Percentiles rank a stretch among this genome's conserved stretches.
Evolutionary conservation across 2,797 vertebrate genomes (phyloP).

Genomic region (Squalus acanthias): DNA sequence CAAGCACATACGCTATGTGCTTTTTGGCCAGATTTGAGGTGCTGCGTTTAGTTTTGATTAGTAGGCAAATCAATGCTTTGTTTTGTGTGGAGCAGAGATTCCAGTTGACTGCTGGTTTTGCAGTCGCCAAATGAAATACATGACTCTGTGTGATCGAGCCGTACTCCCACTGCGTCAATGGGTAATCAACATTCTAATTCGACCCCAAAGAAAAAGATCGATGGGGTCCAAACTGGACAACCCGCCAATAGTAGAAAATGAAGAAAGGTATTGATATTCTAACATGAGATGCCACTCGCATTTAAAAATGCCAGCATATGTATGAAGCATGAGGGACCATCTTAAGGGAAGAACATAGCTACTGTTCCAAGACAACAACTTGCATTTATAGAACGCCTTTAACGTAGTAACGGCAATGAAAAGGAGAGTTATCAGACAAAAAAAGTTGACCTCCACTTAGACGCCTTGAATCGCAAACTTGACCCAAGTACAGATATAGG

Average conservation of each 20-base stretch:
- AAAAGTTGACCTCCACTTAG: background rate
- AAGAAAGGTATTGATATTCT: background rate
- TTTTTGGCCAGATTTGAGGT: background rate
- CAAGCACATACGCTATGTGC: background rate
- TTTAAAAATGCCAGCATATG: too few species aligned
- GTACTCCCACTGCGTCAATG: background rate
- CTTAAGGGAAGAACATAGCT: background rate
- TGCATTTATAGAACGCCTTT: background rate
- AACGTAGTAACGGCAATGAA: background rate
- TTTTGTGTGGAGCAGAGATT: background rate
- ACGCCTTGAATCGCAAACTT: background rate
- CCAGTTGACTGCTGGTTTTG: background rate
- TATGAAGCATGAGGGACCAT: background rate
- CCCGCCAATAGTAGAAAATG: too few species aligned
- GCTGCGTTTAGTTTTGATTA: background rate
- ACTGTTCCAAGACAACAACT: background rate
- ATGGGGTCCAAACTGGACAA: background rate
- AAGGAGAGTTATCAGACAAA: background rate
- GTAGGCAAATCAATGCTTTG: background rate
- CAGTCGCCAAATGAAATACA: background rate
- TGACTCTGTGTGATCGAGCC: background rate
- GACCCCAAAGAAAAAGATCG: background rate
- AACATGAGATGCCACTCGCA: background rate
- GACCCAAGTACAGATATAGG: background rate
- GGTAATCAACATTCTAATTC: background rate